Evolutionary conservation across 2,113 vertebrate species (phyloP).

Genomic region (Excalfactoria chinensis): DNA sequence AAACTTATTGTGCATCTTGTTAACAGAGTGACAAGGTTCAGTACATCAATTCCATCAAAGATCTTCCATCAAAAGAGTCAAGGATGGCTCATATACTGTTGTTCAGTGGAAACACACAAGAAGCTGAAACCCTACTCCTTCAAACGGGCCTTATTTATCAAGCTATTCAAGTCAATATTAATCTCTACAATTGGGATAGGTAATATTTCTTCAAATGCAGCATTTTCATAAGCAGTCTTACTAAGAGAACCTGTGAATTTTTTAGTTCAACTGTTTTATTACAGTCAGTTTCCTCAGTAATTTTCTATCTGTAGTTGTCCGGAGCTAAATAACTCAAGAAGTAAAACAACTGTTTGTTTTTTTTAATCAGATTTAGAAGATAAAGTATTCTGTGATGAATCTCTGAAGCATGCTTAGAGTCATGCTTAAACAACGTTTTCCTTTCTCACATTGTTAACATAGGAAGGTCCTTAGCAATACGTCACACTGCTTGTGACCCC

Average conservation of each 20-base stretch:
- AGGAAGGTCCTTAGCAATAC: background rate
- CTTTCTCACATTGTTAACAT: background rate
- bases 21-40: constrained; percentile 91
- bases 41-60: constrained; percentile 92
- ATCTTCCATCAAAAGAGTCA: constrained; percentile 92
- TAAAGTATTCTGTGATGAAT: background rate
- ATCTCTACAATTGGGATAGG: constrained; percentile 97
- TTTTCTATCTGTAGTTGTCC: background rate
- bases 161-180: constrained; percentile 91
- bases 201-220: constrained; percentile 45
- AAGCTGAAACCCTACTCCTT: constrained; percentile 89
- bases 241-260: background rate
- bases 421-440: constrained; percentile 5
- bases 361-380: background rate
- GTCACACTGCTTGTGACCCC: constrained; percentile 3
- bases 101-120: constrained; percentile 91
- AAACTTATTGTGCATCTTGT: background rate
- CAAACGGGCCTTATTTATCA: constrained; percentile 92
- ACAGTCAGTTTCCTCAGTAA: background rate
- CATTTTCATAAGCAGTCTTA: background rate
- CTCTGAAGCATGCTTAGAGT: background rate
- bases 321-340: background rate
- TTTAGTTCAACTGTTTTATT: background rate
- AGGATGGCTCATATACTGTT: constrained; percentile 89
- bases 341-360: background rate